Evolutionary conservation across 53 echinoderm and acorn worm species (phyloP).

Genomic region (Antedon mediterranea): DNA sequence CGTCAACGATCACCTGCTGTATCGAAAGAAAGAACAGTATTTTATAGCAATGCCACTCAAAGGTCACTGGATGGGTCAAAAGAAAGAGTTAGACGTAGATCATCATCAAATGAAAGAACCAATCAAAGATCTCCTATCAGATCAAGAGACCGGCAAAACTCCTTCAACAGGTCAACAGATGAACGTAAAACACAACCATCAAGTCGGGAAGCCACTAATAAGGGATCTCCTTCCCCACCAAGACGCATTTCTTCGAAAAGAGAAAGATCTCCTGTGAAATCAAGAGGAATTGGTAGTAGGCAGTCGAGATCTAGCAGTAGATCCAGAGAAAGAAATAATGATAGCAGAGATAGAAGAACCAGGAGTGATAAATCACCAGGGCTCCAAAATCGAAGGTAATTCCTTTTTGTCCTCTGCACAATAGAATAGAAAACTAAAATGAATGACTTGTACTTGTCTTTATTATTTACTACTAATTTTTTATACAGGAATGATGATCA

Average conservation of each 20-base stretch:
- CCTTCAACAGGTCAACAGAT: not conserved
- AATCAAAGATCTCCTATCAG: slow-evolving; percentile 1
- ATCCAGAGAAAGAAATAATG: not conserved
- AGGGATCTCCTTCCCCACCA: not conserved
- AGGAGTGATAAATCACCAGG: not conserved
- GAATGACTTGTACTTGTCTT: no score
- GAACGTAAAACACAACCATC: not conserved
- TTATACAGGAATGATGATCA: no score
- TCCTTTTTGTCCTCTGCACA: no score
- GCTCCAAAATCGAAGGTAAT: not conserved
- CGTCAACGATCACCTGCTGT: not conserved
- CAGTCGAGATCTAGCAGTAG: not conserved
- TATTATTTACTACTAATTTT: no score
- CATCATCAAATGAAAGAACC: not conserved
- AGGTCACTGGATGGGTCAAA: not conserved
- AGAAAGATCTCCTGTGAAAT: slow-evolving; percentile 4
- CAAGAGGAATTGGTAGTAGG: slow-evolving; percentile 2
- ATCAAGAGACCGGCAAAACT: slow-evolving; percentile 2
- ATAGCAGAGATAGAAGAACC: not conserved
- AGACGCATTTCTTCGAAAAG: not conserved
- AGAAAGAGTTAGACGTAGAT: not conserved
- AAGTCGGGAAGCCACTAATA: not conserved
- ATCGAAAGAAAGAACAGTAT: not conserved
- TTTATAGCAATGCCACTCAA: not conserved
- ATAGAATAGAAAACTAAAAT: no score